Base-by-base conservation (phyloP, 2,797 vertebrate genomes). In the Pangasius mekongensis region DNA sequence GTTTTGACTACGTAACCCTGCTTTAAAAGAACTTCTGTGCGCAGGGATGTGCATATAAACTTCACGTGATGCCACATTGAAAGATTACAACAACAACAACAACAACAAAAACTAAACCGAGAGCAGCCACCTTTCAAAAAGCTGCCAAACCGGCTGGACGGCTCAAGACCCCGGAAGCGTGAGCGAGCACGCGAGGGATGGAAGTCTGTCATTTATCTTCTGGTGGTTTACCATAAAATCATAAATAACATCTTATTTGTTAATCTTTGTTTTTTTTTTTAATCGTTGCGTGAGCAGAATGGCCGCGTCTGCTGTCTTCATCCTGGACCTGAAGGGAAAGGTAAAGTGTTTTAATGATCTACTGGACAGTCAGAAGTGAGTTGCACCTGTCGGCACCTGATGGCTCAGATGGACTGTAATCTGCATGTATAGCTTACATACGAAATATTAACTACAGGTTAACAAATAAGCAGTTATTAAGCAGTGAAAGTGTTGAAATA, bases 251-350 rank as follows among this genome's bases (percentile, higher is more conserved):
- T 4, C 27, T 54, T 52, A 13, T 30, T 83, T 62, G 9, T 22
- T 27, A 2, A 39, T 10, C 24, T 78, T 36, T 49, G 14, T 11
- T 13, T 9, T 4, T 66, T 66, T 64, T 13, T 49, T 30, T 52
- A 22, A 77, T 13, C 6, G 27, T 67, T 76, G 5, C 33, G 49
- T 58, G 84, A 62, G 18, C 89, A 93, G 88, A 20, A 97, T 97
- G 96, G 96, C 96, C 39, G 96, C 96, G 83, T 97, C 96, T 39
- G 96, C 96, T 74, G 93, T 97, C 82, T 97, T 96, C 88, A 95
- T 97, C 88, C 93, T 97, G 36, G 96, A 97, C 93, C 90, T 97
- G 89, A 97, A 97, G 90, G 96, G 96, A 52, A 97, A 97, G 96
- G 96, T 97, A 94, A 97, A 95, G 56, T 39, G 49, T 47, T 94